A percentile compares a stretch with the other conserved stretches of the same genome.
Evolutionary conservation across 2,888 invertebrate genomes (phyloP).

Genomic region (Shargacucullia verbasci): DNA sequence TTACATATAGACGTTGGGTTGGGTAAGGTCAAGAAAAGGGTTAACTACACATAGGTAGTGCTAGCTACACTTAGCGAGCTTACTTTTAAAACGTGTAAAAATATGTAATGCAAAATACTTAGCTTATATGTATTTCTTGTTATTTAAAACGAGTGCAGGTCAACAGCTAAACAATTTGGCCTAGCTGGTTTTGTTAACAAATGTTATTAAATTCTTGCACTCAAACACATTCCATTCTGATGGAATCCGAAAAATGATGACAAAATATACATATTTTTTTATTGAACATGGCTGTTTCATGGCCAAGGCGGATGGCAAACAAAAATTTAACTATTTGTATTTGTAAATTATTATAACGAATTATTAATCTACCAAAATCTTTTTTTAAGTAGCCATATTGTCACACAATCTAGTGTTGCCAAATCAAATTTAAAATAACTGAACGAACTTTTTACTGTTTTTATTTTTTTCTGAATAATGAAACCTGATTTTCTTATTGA

Average conservation of each 20-base stretch:
- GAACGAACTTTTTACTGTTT: too few species aligned
- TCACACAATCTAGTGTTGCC: too few species aligned
- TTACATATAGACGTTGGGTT: conserved; percentile 45
- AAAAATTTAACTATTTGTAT: too few species aligned
- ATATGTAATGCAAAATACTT: conserved; percentile 12
- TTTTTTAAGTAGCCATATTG: too few species aligned
- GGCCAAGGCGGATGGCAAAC: too few species aligned
- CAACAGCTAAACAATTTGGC: not conserved
- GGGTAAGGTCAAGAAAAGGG: conserved; percentile 55
- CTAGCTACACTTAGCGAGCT: not conserved
- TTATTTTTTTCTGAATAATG: too few species aligned
- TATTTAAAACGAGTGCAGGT: not conserved
- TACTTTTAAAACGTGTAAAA: conserved; percentile 30
- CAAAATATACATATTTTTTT: not conserved
- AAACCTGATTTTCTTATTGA: not conserved
- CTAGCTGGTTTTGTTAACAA: not conserved
- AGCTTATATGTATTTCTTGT: not conserved
- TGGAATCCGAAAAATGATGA: conserved; percentile 30
- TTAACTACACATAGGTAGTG: conserved; percentile 8
- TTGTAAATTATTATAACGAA: too few species aligned
- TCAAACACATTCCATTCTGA: not conserved
- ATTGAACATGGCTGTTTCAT: too few species aligned
- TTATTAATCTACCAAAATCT: too few species aligned
- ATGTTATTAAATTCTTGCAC: conserved; percentile 17
- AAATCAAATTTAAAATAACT: too few species aligned